Conservation (phyloP, 2,797 vertebrate species). For the Propithecus perrieri region DNA sequence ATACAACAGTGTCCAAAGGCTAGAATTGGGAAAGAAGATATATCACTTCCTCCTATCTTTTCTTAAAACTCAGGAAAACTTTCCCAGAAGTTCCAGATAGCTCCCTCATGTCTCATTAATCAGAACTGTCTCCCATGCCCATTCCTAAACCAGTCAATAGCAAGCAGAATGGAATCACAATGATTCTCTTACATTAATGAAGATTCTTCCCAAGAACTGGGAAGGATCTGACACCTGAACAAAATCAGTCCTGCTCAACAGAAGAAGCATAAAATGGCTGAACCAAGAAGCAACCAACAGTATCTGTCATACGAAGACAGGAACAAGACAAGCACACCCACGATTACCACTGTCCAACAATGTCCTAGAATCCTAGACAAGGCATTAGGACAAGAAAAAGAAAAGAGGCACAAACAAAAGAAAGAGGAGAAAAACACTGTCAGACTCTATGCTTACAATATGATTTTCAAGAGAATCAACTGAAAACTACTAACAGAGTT, state of each 20-base stretch:
- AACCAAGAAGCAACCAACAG: background rate
- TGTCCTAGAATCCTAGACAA: background rate
- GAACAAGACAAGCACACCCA: background rate
- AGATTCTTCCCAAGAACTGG: background rate
- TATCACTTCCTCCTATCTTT: background rate
- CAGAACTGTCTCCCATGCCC: background rate
- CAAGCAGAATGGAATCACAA: background rate
- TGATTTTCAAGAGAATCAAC: background rate
- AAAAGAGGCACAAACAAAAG: background rate
- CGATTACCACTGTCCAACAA: background rate
- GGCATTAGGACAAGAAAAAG: background rate
- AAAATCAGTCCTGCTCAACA: background rate
- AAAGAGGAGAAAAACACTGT: background rate
- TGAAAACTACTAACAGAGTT: background rate
- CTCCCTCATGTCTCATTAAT: background rate
- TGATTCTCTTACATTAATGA: background rate
- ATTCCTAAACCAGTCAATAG: background rate
- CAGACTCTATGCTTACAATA: background rate
- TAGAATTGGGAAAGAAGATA: background rate
- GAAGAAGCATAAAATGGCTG: background rate
- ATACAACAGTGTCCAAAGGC: background rate
- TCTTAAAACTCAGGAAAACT: background rate
- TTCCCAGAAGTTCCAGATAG: background rate
- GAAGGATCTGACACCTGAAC: background rate
- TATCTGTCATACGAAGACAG: background rate